Percentiles rank a stretch among this genome's conserved stretches.
Evolutionary conservation across 2,888 invertebrate species (phyloP).

Genomic region (Ichneumon xanthorius): DNA sequence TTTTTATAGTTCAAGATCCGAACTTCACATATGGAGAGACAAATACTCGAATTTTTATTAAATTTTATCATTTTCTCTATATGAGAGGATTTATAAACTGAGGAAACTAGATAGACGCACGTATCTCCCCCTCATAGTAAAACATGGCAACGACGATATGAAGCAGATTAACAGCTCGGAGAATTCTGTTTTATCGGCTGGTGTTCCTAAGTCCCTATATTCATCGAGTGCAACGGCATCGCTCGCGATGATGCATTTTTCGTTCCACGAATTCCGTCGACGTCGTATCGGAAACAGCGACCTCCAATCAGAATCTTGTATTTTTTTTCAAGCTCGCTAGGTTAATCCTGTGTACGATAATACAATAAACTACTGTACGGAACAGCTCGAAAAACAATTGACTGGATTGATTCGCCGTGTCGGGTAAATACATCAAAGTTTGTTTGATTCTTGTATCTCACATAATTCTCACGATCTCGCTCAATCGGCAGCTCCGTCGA

Average conservation of each 20-base stretch:
- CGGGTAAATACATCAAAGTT: constrained; percentile 36
- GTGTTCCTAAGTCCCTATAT: constrained; percentile 8
- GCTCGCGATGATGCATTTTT: not conserved
- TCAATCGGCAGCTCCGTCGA: not conserved
- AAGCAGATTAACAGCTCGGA: no score
- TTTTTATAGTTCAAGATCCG: no score
- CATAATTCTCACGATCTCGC: not conserved
- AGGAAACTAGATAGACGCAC: no score
- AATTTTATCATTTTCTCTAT: no score
- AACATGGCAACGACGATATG: no score
- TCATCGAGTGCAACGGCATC: not conserved
- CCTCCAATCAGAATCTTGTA: not conserved
- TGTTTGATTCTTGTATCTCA: not conserved
- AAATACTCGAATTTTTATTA: no score
- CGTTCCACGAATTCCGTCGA: not conserved
- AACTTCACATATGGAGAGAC: no score
- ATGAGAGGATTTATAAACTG: no score
- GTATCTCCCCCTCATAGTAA: no score
- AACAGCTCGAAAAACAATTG: constrained; percentile 5
- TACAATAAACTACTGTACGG: not conserved
- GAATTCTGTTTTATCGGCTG: not conserved
- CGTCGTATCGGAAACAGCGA: not conserved
- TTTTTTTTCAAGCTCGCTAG: constrained; percentile 23
- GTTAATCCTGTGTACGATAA: constrained; percentile 33
- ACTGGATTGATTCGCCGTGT: not conserved